phyloP scores from a whole-genome alignment of 2,797 vertebrate genomes.

The Zalophus californianus region DNA sequence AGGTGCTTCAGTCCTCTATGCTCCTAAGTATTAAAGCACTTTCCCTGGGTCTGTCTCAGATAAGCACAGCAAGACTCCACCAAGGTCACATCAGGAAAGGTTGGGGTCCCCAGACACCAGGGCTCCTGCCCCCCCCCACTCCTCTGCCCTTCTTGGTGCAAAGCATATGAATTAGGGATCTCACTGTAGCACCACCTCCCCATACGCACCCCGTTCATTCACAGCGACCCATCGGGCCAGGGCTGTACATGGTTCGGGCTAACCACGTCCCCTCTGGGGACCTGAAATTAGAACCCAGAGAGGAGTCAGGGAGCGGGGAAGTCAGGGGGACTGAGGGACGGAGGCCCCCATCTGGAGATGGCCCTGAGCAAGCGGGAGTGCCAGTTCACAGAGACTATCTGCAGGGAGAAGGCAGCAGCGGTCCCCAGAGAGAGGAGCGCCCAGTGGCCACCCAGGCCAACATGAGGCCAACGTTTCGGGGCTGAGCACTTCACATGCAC shows the following conservation, averaged over 20 bases:
- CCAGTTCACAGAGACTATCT: neutral
- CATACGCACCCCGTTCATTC: neutral
- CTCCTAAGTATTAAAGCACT: neutral
- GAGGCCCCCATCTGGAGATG: neutral
- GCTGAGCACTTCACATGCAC: neutral
- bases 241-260: neutral
- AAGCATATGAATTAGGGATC: neutral
- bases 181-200: neutral
- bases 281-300: neutral
- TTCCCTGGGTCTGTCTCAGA: neutral
- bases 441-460: neutral
- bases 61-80: neutral
- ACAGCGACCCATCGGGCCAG: neutral
- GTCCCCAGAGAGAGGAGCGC: neutral
- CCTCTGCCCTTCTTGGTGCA: neutral
- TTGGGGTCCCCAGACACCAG: neutral
- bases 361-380: neutral
- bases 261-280: neutral
- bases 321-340: neutral
- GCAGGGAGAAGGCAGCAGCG: neutral
- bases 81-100: conserved; percentile 56
- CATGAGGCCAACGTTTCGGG: neutral
- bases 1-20: neutral
- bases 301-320: neutral
- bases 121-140: neutral